Evolutionary conservation across 1,140 invertebrate species (phyloP), one percentile per base, ranked within the genome.

Genomic region (Araneus ventricosus): DNA sequence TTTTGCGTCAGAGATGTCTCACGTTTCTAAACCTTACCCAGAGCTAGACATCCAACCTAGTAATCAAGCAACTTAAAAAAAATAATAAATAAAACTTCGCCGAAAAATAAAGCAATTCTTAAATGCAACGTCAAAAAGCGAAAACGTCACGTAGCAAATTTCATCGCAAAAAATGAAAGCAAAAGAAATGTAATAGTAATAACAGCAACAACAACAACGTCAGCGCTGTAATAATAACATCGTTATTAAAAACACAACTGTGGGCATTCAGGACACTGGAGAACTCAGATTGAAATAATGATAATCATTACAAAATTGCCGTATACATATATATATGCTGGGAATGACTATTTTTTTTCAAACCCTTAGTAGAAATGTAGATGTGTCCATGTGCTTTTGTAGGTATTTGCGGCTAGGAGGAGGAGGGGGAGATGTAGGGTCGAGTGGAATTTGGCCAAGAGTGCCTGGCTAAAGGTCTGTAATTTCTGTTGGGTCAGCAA

Each of bases 401-500:
- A 34, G 70, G 70, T 20, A 84, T n/a, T 0, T 27, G 39, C 6
- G n/a, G 24, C 8, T 5, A 52, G 39, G 39, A 22, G 59, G 22
- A 45, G 63, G 39, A 37, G n/a, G 85, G 52, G 39, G 3, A 24
- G 57, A 61, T 3, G 34, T 27, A 84, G 24, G 34, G n/a, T 41
- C n/a, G 5, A 22, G 30, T 34, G 85, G 30, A 59, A 52, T 59
- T 57, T 61, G 30, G n/a, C 85, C n/a, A 61, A 61, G 57, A 30
- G 30, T 59, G 45, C 17, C 10, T 57, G 4, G 59, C 63, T 8
- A 39, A 41, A 37, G 61, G 37, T 41, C 37, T 88, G 37, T 88
- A 67, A 67, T 67, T 88, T 88, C 63, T 88, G 63, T 37, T 41
- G 30, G 39, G 87, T 67, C 63, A 67, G 63, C 61, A 37, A 88